These are phyloP conservation scores for Pseudomyrmex concolor DNA, from an alignment of 1,140 invertebrate species.

Conservation along the genomic window DNA sequence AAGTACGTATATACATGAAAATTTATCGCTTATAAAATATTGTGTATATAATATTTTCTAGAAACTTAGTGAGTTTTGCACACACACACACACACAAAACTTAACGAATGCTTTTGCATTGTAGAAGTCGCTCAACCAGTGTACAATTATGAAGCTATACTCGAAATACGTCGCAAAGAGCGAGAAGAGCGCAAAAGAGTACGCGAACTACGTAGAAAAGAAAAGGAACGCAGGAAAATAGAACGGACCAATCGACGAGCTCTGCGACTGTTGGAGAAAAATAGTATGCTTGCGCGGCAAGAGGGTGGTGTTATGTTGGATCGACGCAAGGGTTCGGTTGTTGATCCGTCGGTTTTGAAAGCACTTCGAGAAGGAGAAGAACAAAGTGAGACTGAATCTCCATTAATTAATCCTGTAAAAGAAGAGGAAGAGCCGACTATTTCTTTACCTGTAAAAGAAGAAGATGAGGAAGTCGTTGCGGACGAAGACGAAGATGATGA, in stretches of 20 bases:
- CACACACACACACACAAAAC: too few relatives aligned
- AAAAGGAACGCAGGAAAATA: constrained; percentile 75
- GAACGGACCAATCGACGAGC: constrained; percentile 77
- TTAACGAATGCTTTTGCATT: constrained; percentile 8
- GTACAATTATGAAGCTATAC: constrained; percentile 83
- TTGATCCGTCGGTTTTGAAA: constrained; percentile 65
- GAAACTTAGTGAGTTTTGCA: too few relatives aligned
- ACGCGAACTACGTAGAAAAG: constrained; percentile 78
- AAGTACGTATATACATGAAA: constrained; percentile 61
- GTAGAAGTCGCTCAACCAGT: constrained; percentile 78
- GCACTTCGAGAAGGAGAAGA: constrained; percentile 66
- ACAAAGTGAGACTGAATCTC: constrained; percentile 11
- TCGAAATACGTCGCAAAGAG: constrained; percentile 80
- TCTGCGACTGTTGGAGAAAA: constrained; percentile 76
- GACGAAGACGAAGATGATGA: constrained; percentile 70
- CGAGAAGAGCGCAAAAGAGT: constrained; percentile 82
- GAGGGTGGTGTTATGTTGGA: constrained; percentile 6
- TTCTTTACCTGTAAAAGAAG: not conserved
- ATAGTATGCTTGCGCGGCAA: constrained; percentile 40
- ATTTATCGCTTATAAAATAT: not conserved
- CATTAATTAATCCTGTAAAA: not conserved
- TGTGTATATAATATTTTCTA: too few relatives aligned
- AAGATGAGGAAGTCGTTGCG: constrained; percentile 50
- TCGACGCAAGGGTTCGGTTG: constrained; percentile 23
- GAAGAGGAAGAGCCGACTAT: constrained; percentile 48